Percentiles rank a stretch among this genome's conserved stretches.
These are phyloP conservation scores for Gavia stellata DNA, from an alignment of 2,113 vertebrate genomes.

Conservation along the genomic window DNA sequence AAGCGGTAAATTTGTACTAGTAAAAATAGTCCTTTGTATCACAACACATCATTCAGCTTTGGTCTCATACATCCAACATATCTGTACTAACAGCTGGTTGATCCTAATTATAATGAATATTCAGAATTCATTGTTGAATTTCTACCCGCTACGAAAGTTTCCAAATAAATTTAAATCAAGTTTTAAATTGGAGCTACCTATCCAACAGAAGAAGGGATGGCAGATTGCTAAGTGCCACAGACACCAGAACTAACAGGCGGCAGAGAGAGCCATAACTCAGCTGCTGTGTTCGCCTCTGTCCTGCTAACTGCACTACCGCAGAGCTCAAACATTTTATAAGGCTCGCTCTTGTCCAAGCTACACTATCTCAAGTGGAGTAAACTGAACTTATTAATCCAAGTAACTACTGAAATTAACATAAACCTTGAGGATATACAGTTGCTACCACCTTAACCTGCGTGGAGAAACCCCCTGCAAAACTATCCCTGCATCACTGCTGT, in stretches of 20 bases:
- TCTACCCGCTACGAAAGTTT: neutral
- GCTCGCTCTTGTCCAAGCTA: neutral
- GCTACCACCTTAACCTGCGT: neutral
- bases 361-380: neutral
- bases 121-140: neutral
- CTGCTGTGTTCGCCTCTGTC: neutral
- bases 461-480: neutral
- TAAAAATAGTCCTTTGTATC: neutral
- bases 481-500: neutral
- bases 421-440: neutral
- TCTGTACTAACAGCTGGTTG: neutral
- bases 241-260: neutral
- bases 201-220: neutral
- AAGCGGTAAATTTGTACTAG: neutral
- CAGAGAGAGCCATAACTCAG: neutral
- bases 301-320: fast-evolving
- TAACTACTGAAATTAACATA: neutral
- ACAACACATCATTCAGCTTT: neutral
- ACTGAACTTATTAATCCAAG: neutral
- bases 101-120: neutral
- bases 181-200: neutral
- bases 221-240: neutral
- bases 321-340: neutral
- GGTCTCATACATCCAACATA: neutral
- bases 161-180: neutral